A percentile compares a stretch with the other conserved stretches of the same genome.
phyloP scores from a whole-genome alignment of 2,797 vertebrate species.

The Galaxias olidus region DNA sequence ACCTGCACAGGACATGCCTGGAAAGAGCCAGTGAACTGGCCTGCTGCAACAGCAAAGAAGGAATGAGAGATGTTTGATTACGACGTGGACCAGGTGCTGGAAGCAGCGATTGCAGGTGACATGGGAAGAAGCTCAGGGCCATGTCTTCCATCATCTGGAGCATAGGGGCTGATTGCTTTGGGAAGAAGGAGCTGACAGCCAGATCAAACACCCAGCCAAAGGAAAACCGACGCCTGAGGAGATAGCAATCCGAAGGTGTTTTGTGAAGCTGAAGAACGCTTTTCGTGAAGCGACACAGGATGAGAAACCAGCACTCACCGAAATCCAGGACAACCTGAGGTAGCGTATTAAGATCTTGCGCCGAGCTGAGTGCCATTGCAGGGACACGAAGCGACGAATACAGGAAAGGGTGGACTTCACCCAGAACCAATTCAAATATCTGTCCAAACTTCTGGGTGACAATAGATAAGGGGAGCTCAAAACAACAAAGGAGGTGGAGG shows the following conservation, averaged over 20 bases:
- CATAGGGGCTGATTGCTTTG: conserved; percentile 9
- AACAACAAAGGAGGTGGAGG: background rate
- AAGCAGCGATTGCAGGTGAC: background rate
- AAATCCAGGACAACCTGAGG: conserved; percentile 4
- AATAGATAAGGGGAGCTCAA: too few species aligned
- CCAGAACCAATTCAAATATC: conserved; percentile 10
- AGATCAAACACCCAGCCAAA: conserved; percentile 3
- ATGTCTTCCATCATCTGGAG: conserved; percentile 13
- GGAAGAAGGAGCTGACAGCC: background rate
- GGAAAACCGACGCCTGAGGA: conserved; percentile 10
- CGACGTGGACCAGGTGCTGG: background rate
- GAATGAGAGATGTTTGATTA: background rate
- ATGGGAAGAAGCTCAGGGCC: conserved; percentile 4
- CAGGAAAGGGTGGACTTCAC: conserved; percentile 3
- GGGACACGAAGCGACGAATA: conserved; percentile 1
- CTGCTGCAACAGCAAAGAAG: background rate
- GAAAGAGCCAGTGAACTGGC: background rate
- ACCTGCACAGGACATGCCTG: background rate
- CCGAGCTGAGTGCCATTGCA: conserved; percentile 8
- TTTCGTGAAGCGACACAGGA: too few species aligned
- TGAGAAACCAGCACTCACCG: conserved; percentile 1
- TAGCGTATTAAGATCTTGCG: conserved; percentile 15
- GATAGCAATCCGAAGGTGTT: conserved; percentile 15
- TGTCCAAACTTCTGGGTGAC: background rate
- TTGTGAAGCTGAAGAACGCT: conserved; percentile 11